Evolutionary conservation across 2,888 invertebrate genomes (phyloP), one percentile per base, ranked within the genome.

Genomic region (Galeruca laticollis): DNA sequence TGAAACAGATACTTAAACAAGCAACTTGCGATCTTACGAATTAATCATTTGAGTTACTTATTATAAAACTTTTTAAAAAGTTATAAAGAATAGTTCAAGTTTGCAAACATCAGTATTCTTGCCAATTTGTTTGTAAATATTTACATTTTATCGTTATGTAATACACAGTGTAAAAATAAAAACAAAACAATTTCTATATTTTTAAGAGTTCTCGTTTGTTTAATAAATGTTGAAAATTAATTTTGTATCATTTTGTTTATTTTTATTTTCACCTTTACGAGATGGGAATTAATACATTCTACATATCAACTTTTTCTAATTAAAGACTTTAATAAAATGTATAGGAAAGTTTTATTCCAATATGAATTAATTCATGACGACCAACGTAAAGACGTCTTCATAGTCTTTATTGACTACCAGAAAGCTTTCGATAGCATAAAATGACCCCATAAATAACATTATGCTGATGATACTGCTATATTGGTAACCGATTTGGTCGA

Each of bases 111-210:
- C 67, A 67, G 62, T 59, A 66, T 63, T 67, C 57, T 70, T 70
- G 70, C 65, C 61, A 61, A 21, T 69, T 65, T 66, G 40, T 69
- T 69, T 66, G 56, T 66, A 60, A 52, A 51, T 70, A n/a, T n/a
- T n/a, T n/a, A n/a, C n/a, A n/a, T n/a, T n/a, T n/a, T n/a, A n/a
- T n/a, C n/a, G n/a, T n/a, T n/a, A n/a, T n/a, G n/a, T n/a, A n/a
- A n/a, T n/a, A 20, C 8, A 33, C 13, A 10, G 20, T 64, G 15
- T 69, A 54, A 60, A 65, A 20, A n/a, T 37, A 47, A 21, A 65
- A 60, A 61, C 54, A 11, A 56, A 56, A 47, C 60, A 35, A 11
- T 63, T 69, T 68, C 59, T 60, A 67, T 67, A 60, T 52, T 5
- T 61, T 26, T 37, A 60, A 61, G 35, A 54, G 52, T 59, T 51